Base-by-base conservation (phyloP, 2,113 vertebrate genomes). In the Theropithecus gelada region DNA sequence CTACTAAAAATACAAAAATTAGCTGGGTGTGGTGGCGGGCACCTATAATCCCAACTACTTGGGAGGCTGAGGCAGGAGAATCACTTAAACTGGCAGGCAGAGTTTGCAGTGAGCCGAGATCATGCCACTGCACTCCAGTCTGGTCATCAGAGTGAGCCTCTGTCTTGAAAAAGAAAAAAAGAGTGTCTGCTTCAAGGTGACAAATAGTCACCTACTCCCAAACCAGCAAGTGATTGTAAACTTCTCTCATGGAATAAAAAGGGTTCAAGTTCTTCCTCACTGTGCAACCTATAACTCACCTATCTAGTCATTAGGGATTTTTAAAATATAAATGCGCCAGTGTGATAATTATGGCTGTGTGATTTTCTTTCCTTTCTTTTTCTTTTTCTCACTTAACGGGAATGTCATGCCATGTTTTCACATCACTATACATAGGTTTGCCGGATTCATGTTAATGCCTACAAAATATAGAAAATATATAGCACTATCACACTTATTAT, bases 371-470 rank as follows among this genome's bases (percentile, higher is more conserved):
- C 1, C 2, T 50, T 50, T 38, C 9, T 14, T 55, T 88, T 66
- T 12, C n/a, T n/a, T 97, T 72, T 93, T 70, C 64, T 50, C 35
- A 81, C 68, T 61, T 85, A 57, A 91, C 40, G 32, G 35, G 61
- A 45, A 40, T 68, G 52, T 59, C 73, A 75, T 85, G 40, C n/a
- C 80, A 72, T 70, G n/a, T 96, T 87, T 92, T 93, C 43, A 84
- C 38, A 81, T 83, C 57, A 55, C 17, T n/a, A 23, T 66, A 72
- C 35, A 25, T 45, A 86, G 45, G 11, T 43, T 95, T 95, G 76
- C 72, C 50, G 57, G 43, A 85, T 93, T 81, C 79, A 17, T 55
- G 12, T 78, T 94, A 93, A 93, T 66, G 32, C 22, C 27, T 90
- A 14, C 30, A 66, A 93, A 85, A 82, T 68, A 43, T 16, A 25